Base-by-base conservation (phyloP, 2,797 vertebrate genomes). In the Brachyalestes nurse region DNA sequence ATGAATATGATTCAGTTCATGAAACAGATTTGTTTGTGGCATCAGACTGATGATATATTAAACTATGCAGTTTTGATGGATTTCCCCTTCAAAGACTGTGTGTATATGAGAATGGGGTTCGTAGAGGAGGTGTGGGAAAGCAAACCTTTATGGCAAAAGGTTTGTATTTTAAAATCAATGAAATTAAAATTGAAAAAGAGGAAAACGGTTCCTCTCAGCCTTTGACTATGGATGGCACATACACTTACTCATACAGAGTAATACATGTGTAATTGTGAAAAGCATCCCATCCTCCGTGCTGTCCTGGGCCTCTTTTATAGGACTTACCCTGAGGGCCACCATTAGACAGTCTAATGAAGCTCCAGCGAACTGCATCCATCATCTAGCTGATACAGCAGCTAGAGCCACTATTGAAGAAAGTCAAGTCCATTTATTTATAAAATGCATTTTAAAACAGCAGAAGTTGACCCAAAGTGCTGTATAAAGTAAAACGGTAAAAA, bases 321-420 rank as follows among this genome's bases (percentile, higher is more conserved):
- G 74, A 28, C 53, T 38, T 51, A 53, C 67, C 78, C 78, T 72
- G 60, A 62, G 78, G 82, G 73, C 66, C 60, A 77, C 77, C 82
- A 51, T 83, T 80, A 77, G 49, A 61, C 5, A 0, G 51, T 69
- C 61, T 80, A 77, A 80, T 83, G 79, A 77, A 53, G 79, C 51
- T 34, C 49, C 10, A 72, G 60, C 34, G 62, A 73, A 58, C 51
- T 67, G 6, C 78, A 65, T 53, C 57, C 69, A 61, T 72, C 21
- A 64, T 16, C 71, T 34, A 51, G 72, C 58, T 72, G 61, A 62
- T 40, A 71, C 47, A 79, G 72, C 55, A 79, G 72, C 62, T 74
- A 40, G 65, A 67, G 19, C 65, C 23, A 23, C 55, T 25, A 17
- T 12, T 45, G 53, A 40, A 21, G 25, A 74, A 23, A 34, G 34